phyloP scores from a whole-genome alignment of 1,140 invertebrate genomes.

The Harlomillsia oculata region DNA sequence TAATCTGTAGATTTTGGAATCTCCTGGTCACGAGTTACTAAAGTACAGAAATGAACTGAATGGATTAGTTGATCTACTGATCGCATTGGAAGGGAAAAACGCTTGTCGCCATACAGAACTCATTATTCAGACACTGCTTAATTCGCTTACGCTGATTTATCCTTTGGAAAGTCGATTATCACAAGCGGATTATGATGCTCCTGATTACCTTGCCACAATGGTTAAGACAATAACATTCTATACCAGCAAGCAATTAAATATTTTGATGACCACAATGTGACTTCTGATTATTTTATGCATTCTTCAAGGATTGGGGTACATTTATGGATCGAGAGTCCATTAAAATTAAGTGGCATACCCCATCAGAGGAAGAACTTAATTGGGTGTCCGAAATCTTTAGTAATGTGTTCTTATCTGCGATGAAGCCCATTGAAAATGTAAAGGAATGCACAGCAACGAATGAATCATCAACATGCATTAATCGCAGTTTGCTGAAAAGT shows the following conservation, averaged over 20 bases:
- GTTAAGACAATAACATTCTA: constrained; percentile 41
- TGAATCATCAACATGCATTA: too few species aligned
- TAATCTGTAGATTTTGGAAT: too few species aligned
- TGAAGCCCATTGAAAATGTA: constrained; percentile 9
- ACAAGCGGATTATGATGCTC: constrained; percentile 51
- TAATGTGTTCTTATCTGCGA: constrained; percentile 27
- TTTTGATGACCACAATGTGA: too few species aligned
- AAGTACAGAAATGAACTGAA: too few species aligned
- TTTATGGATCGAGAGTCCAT: constrained; percentile 54
- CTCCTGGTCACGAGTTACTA: too few species aligned
- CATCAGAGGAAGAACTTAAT: constrained; percentile 56
- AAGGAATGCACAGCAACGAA: constrained; percentile 20
- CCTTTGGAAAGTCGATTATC: constrained; percentile 56
- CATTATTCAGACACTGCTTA: constrained; percentile 47
- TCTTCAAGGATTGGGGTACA: constrained; percentile 72
- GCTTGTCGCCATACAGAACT: constrained; percentile 13
- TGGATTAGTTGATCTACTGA: too few species aligned
- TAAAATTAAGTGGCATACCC: constrained; percentile 66
- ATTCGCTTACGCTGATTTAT: constrained; percentile 50
- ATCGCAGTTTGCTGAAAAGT: constrained; percentile 27
- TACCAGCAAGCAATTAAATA: too few species aligned
- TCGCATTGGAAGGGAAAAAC: too few species aligned
- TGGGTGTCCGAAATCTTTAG: constrained; percentile 54
- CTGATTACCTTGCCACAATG: constrained; percentile 61
- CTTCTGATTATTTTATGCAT: too few species aligned